These are phyloP conservation scores for Amniataba percoides DNA, from an alignment of 2,797 vertebrate species.

Conservation along the genomic window DNA sequence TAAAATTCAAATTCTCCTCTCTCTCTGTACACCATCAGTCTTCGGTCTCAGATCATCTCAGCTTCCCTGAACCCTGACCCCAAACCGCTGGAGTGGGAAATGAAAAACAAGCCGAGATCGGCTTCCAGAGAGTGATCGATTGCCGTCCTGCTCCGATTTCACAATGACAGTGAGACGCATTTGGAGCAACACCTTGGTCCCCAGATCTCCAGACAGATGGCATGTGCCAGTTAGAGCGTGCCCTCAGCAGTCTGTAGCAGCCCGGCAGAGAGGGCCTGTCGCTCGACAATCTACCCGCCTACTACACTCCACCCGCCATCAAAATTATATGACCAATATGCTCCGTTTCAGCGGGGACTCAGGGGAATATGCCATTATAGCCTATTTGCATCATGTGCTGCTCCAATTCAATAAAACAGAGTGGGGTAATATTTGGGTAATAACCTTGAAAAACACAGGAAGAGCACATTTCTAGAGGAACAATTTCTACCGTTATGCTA, in stretches of 20 bases:
- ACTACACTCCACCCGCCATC: slow-evolving; percentile 44
- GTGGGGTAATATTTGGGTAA: slow-evolving; percentile 22
- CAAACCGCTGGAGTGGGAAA: slow-evolving; percentile 31
- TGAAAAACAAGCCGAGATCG: slow-evolving; percentile 22
- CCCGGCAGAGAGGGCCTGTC: slow-evolving; percentile 37
- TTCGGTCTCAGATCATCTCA: slow-evolving; percentile 9
- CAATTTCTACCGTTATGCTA: not conserved
- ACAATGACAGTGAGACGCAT: slow-evolving; percentile 40
- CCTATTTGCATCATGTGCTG: slow-evolving; percentile 54
- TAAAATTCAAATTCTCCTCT: slow-evolving; percentile 34
- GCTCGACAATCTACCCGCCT: slow-evolving; percentile 35
- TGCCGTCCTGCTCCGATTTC: slow-evolving; percentile 14
- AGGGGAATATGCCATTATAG: slow-evolving; percentile 45
- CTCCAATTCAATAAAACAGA: slow-evolving; percentile 30
- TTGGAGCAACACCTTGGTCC: slow-evolving; percentile 60
- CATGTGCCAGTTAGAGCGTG: slow-evolving; percentile 58
- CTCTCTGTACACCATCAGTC: not conserved
- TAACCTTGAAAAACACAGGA: slow-evolving; percentile 38
- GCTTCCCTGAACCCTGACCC: slow-evolving; percentile 35
- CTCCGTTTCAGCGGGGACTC: slow-evolving; percentile 41
- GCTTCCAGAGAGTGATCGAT: slow-evolving; percentile 37
- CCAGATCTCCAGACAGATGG: slow-evolving; percentile 69
- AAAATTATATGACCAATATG: slow-evolving; percentile 71
- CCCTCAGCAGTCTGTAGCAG: slow-evolving; percentile 58
- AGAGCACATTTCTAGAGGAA: slow-evolving; percentile 3